Percentiles rank a stretch among this genome's conserved stretches.
Conservation (phyloP, 2,113 vertebrate species). For the Colaptes auratus region DNA sequence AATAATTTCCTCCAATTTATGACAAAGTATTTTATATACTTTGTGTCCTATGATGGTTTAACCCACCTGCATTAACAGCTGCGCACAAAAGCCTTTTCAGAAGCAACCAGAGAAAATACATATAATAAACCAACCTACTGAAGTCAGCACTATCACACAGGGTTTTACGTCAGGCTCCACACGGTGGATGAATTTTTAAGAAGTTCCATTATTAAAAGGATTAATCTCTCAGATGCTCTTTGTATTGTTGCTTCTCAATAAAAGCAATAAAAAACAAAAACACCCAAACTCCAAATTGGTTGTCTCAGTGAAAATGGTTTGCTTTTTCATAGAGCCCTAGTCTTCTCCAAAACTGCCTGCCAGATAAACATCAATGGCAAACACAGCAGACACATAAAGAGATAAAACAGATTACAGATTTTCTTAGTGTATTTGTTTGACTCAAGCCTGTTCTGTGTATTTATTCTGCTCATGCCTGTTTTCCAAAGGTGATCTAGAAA, state of each 20-base stretch:
- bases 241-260: not conserved
- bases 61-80: not conserved
- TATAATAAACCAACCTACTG: not conserved
- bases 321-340: not conserved
- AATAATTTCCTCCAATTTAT: not conserved
- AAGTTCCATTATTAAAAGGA: not conserved
- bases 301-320: not conserved
- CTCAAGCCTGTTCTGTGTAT: too few relatives aligned
- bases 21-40: not conserved
- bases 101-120: not conserved
- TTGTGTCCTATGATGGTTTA: not conserved
- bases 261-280: not conserved
- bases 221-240: not conserved
- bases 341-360: not conserved
- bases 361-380: not conserved
- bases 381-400: accelerated
- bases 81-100: not conserved
- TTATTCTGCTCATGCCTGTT: not conserved
- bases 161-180: not conserved
- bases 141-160: not conserved
- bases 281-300: not conserved
- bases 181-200: not conserved
- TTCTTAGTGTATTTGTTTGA: not conserved
- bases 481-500: not conserved
- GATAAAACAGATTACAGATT: not conserved